Evolutionary conservation across 2,797 vertebrate genomes (phyloP), one percentile per base, ranked within the genome.

Genomic region (Amphiprion clarkii): DNA sequence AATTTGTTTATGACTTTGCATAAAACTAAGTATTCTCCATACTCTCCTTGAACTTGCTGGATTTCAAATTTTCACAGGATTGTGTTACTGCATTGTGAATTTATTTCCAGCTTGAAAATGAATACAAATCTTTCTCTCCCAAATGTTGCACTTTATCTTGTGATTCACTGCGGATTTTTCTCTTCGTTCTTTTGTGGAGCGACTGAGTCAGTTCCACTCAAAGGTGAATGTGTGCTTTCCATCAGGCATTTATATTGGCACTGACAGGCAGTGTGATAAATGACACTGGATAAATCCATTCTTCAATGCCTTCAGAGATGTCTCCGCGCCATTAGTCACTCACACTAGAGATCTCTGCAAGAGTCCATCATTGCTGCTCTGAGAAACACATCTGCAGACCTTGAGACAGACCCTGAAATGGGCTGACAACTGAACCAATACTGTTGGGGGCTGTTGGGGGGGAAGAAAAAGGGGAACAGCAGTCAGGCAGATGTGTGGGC

Each of bases 401-500:
- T 86, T 88, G 86, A 89, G 91, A 91, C 81, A 90, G 88, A 88
- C 88, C 88, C 87, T 91, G 90, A 91, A 92, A 90, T 82, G 74
- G 90, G 79, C 78, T 82, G 80, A 88, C 90, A 89, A 92, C 88
- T 90, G 88, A 91, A 90, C 85, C 85, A 90, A 81, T 91, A 85
- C 82, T 85, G 82, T 86, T 80, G 79, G 89, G 85, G 87, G 88
- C 77, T 78, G 69, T 75, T 76, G 68, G 79, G 39, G 67, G 48
- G 48, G 63, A 51, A 64, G 64, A 85, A 70, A 84, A 84, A 81
- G 75, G 79, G 74, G 72, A 91, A 93, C 94, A 95, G 94, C 93
- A 92, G 94, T 90, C 76, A 67, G 89, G 79, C 95, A 95, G 94
- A 95, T 95, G 95, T 95, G 92, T 84, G 78, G 81, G 51, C 89